Percentiles rank a stretch among this genome's conserved stretches.
Evolutionary conservation across 2,888 invertebrate genomes (phyloP).

Genomic region (Erebia ligea): DNA sequence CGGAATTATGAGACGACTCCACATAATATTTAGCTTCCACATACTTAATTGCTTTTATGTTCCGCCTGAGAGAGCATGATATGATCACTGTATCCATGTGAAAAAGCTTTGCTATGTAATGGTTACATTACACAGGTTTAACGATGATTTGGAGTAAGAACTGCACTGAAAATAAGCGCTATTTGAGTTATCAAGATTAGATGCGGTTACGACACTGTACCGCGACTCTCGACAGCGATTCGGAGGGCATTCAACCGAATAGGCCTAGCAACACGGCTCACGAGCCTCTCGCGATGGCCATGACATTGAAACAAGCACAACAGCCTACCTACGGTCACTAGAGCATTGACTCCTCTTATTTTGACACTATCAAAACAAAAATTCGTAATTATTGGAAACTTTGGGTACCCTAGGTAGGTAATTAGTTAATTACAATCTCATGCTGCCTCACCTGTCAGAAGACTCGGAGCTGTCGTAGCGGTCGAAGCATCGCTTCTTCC

Average conservation of each 20-base stretch:
- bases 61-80: slow-evolving; percentile 37
- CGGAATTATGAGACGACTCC: slow-evolving; percentile 31
- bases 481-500: slow-evolving; percentile 94
- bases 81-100: slow-evolving; percentile 36
- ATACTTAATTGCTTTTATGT: slow-evolving; percentile 41
- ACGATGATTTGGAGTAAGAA: background rate
- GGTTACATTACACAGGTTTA: slow-evolving; percentile 10
- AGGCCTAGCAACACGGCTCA: slow-evolving; percentile 51
- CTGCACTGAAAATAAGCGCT: background rate
- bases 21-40: slow-evolving; percentile 33
- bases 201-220: slow-evolving; percentile 54
- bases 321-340: slow-evolving; percentile 80
- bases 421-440: slow-evolving; percentile 14
- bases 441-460: slow-evolving; percentile 91
- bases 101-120: slow-evolving; percentile 29
- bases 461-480: slow-evolving; percentile 97
- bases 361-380: slow-evolving; percentile 63
- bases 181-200: slow-evolving; percentile 22
- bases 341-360: slow-evolving; percentile 76
- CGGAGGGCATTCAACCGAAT: slow-evolving; percentile 76
- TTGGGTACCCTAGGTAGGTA: background rate
- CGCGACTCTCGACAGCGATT: slow-evolving; percentile 50
- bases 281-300: slow-evolving; percentile 70
- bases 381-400: slow-evolving; percentile 31
- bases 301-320: slow-evolving; percentile 76